Evolutionary conservation across 2,797 vertebrate genomes (phyloP).

Genomic region (Muscicapa comitata): DNA sequence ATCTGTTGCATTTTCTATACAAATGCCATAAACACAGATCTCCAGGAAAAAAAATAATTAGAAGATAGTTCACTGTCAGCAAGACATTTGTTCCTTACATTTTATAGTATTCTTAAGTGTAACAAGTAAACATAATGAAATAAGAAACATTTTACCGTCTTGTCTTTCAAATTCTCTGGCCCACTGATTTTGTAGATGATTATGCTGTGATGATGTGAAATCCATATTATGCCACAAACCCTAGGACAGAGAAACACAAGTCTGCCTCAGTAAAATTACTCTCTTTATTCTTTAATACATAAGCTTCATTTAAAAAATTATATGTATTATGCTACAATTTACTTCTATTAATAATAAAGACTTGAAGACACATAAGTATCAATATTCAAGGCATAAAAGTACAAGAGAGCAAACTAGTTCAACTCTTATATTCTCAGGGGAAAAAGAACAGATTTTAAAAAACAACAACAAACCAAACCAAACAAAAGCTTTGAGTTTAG

Average conservation of each 20-base stretch:
- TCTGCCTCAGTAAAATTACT: neutral
- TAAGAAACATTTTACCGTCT: conserved; percentile 64
- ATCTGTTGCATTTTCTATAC: neutral
- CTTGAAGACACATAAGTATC: neutral
- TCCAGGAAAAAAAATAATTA: neutral
- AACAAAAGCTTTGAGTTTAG: neutral
- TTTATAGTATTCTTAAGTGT: neutral
- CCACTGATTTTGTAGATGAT: neutral
- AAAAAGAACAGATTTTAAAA: neutral
- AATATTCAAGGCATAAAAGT: neutral
- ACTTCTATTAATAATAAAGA: neutral
- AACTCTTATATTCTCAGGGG: neutral
- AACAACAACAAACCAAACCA: fast-evolving
- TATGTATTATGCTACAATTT: neutral
- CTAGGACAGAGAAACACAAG: neutral
- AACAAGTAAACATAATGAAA: neutral
- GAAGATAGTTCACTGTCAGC: neutral
- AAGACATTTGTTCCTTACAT: neutral
- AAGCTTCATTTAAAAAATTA: neutral
- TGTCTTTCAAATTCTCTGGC: conserved; percentile 10
- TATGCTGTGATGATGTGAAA: conserved; percentile 3
- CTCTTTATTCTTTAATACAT: neutral
- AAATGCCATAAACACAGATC: neutral
- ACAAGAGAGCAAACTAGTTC: neutral
- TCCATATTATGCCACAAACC: conserved; percentile 47